Conservation (phyloP, 2,113 vertebrate genomes). For the Peucedramus taeniatus region DNA sequence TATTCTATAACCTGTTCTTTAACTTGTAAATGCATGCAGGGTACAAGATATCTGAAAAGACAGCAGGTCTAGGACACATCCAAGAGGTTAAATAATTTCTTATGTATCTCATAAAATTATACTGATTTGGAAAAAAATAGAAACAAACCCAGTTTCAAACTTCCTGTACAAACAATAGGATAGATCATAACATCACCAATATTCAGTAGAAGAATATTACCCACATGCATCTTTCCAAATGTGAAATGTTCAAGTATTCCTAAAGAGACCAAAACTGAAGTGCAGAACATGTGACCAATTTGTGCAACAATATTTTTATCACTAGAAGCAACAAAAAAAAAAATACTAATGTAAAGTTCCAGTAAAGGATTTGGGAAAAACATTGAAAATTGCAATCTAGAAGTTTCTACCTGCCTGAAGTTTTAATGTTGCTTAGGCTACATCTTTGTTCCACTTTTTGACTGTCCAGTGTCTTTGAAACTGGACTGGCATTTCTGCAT, state of each 20-base stretch:
- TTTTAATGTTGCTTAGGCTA: not conserved
- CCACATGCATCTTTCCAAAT: not conserved
- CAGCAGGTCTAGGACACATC: not conserved
- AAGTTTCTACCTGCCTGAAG: not conserved
- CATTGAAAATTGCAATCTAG: not conserved
- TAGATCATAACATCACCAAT: not conserved
- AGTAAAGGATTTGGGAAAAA: not conserved
- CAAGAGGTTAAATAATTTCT: not conserved
- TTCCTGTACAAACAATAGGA: not conserved
- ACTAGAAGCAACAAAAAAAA: not conserved
- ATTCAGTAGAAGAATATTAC: not conserved
- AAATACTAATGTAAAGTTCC: not conserved
- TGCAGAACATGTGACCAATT: not conserved
- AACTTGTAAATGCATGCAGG: not conserved
- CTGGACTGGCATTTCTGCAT: not conserved
- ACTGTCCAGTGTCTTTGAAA: not conserved
- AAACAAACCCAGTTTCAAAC: not conserved
- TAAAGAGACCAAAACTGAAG: not conserved
- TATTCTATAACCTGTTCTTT: not conserved
- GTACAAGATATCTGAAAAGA: conserved; percentile 7
- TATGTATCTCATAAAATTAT: not conserved
- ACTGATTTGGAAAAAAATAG: not conserved
- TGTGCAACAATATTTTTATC: not conserved
- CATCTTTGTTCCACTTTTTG: not conserved
- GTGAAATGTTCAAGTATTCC: not conserved